These are phyloP conservation scores for Coryphaenoides rupestris DNA, from an alignment of 2,113 vertebrate genomes.

Conservation along the genomic window DNA sequence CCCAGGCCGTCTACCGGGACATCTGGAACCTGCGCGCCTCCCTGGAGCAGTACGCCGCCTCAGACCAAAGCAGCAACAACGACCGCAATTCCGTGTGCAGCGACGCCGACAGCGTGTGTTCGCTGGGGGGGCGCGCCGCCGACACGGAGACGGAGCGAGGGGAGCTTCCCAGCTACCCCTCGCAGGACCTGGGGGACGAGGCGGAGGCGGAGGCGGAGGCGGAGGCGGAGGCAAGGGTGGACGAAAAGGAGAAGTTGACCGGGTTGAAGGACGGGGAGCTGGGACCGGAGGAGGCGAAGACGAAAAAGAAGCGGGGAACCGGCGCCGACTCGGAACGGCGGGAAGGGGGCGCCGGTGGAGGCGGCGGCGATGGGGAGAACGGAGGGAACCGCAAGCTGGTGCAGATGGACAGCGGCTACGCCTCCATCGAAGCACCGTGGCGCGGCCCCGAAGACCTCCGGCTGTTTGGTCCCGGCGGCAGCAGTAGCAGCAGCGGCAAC, in stretches of 20 bases:
- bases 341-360: slow-evolving; percentile 66
- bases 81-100: slow-evolving; percentile 88
- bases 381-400: slow-evolving; percentile 83
- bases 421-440: slow-evolving; percentile 89
- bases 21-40: slow-evolving; percentile 95
- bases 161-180: slow-evolving; percentile 63
- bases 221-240: no score
- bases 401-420: slow-evolving; percentile 98
- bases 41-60: slow-evolving; percentile 85
- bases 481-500: no score
- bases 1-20: slow-evolving; percentile 82
- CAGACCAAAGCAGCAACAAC: slow-evolving; percentile 87
- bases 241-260: no score
- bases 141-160: slow-evolving; percentile 50
- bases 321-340: slow-evolving; percentile 72
- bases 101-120: slow-evolving; percentile 87
- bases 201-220: slow-evolving; percentile 62
- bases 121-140: slow-evolving; percentile 60
- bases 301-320: slow-evolving; percentile 63
- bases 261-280: slow-evolving; percentile 21
- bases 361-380: slow-evolving; percentile 74
- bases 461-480: slow-evolving; percentile 53
- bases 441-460: slow-evolving; percentile 79
- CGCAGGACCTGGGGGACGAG: slow-evolving; percentile 75
- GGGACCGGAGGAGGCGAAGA: slow-evolving; percentile 22